Conservation (phyloP, 2,888 invertebrate species). For the Hemistola chrysoprasaria region DNA sequence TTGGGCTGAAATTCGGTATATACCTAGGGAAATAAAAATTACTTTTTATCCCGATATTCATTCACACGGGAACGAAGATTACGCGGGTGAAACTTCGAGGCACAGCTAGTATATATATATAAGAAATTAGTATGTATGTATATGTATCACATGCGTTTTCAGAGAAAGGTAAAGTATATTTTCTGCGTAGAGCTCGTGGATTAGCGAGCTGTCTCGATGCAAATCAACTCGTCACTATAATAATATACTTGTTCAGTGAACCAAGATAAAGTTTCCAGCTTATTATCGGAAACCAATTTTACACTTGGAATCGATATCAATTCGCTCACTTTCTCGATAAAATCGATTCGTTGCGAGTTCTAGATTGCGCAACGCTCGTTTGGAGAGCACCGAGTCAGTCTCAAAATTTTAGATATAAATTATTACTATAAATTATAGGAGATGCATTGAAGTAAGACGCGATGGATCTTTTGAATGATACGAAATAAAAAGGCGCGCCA, state of each 20-base stretch:
- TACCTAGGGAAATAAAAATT: no score
- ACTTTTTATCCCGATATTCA: no score
- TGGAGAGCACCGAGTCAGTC: slow-evolving; percentile 25
- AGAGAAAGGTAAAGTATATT: no score
- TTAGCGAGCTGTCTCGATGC: background rate
- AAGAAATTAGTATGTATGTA: no score
- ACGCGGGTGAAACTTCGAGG: no score
- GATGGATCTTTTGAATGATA: no score
- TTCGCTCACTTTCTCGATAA: slow-evolving; percentile 48
- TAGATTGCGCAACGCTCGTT: slow-evolving; percentile 38
- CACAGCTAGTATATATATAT: no score
- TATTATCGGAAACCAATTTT: slow-evolving; percentile 47
- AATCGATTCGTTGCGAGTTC: slow-evolving; percentile 45
- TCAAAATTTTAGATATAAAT: slow-evolving; percentile 4
- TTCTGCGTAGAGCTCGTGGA: background rate
- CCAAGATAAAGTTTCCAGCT: slow-evolving; percentile 34
- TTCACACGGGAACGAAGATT: no score
- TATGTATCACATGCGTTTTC: no score
- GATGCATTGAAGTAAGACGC: background rate
- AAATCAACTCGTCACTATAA: background rate
- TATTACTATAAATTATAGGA: background rate
- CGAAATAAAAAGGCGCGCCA: no score
- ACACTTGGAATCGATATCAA: slow-evolving; percentile 43
- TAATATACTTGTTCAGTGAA: slow-evolving; percentile 23
- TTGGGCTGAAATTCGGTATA: no score